phyloP scores from a whole-genome alignment of 2,113 vertebrate genomes.

The Glaucidium brasilianum region DNA sequence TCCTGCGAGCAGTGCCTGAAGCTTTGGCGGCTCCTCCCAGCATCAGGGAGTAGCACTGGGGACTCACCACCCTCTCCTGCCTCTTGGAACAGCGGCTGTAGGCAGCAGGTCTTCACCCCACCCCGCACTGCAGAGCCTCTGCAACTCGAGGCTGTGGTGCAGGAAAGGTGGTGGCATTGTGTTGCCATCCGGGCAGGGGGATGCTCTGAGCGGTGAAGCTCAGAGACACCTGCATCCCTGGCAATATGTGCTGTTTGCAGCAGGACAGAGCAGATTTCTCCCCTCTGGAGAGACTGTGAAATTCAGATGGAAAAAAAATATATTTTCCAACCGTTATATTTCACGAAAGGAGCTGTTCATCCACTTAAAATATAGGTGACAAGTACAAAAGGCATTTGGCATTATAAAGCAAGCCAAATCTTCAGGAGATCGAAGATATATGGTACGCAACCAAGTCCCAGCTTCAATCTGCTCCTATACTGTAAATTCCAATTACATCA shows the following conservation, averaged over 20 bases:
- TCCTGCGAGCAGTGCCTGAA: neutral
- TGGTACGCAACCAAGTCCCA: neutral
- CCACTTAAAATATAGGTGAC: slow-evolving; percentile 54
- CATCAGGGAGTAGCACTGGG: neutral
- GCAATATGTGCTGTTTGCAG: rapidly evolving
- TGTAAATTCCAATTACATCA: slow-evolving; percentile 68
- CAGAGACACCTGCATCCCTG: neutral
- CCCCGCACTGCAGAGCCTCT: neutral
- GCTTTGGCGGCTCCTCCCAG: neutral
- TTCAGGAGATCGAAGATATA: slow-evolving; percentile 56
- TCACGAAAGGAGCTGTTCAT: slow-evolving; percentile 19
- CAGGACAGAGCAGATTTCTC: neutral
- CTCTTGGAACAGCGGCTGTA: neutral
- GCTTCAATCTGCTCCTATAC: slow-evolving; percentile 33
- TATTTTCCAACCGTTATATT: slow-evolving; percentile 10
- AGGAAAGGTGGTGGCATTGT: neutral
- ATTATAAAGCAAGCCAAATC: slow-evolving; percentile 25
- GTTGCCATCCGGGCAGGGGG: neutral
- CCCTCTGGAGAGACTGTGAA: neutral
- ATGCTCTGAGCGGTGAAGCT: rapidly evolving
- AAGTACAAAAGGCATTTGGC: slow-evolving; percentile 58
- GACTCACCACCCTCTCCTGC: neutral
- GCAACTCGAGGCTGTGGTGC: rapidly evolving
- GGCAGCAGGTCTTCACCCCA: neutral
- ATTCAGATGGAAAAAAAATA: slow-evolving; percentile 15